phyloP scores from a whole-genome alignment of 1,140 invertebrate genomes.

The Magallana ariakensis region DNA sequence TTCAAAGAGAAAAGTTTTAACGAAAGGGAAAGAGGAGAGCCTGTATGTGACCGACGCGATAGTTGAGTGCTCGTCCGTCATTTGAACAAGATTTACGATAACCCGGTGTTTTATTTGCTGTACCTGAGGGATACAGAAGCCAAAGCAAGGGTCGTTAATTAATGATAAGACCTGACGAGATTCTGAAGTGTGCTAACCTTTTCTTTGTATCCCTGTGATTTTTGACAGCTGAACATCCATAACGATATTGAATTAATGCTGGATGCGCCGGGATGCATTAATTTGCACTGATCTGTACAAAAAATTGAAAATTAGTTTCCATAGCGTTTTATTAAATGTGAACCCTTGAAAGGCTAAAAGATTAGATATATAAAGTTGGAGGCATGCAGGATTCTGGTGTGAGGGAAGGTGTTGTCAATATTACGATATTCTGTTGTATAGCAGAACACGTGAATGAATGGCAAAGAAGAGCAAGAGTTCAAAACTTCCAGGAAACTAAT shows the following conservation, averaged over 20 bases:
- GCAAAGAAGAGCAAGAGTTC: neutral
- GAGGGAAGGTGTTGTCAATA: constrained; percentile 15
- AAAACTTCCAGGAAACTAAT: neutral
- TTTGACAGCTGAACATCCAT: constrained; percentile 23
- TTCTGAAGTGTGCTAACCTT: neutral
- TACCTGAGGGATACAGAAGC: constrained; percentile 15
- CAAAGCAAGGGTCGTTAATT: constrained; percentile 14
- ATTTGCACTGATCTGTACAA: neutral
- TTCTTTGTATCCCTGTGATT: constrained; percentile 23
- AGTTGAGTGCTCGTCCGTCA: constrained; percentile 2
- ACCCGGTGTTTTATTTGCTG: constrained; percentile 10
- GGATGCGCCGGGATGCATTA: neutral
- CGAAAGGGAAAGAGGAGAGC: neutral
- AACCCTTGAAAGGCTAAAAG: constrained; percentile 28
- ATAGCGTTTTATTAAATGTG: constrained; percentile 29
- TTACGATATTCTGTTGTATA: constrained; percentile 37
- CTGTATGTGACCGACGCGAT: neutral
- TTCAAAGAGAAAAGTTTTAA: neutral
- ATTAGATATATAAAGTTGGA: neutral
- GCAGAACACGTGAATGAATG: constrained; percentile 33
- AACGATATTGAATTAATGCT: neutral
- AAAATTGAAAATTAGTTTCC: constrained; percentile 30
- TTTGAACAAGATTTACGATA: neutral
- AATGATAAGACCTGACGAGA: constrained; percentile 10
- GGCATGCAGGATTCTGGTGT: constrained; percentile 7